phyloP scores from a whole-genome alignment of 2,797 vertebrate genomes.

The Brachyalestes nurse region DNA sequence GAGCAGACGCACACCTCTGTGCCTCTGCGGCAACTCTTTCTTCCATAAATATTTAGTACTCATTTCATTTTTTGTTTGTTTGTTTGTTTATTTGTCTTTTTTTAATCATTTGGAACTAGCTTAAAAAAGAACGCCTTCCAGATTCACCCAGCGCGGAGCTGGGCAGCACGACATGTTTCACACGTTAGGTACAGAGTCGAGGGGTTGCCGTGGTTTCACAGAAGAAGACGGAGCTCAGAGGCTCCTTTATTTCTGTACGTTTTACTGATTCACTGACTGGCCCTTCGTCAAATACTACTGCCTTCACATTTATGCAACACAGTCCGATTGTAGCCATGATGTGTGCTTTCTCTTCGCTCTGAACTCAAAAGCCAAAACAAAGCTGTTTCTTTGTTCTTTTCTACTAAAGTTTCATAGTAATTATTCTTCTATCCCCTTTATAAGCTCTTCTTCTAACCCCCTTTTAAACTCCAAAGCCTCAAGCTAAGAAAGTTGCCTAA shows the following conservation, averaged over 20 bases:
- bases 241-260: conserved; percentile 16
- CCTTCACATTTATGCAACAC: conserved; percentile 58
- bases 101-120: conserved; percentile 68
- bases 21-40: conserved; percentile 46
- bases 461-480: conserved; percentile 29
- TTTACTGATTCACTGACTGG: conserved; percentile 41
- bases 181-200: conserved; percentile 16
- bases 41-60: conserved; percentile 61
- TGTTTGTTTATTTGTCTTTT: conserved; percentile 74
- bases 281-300: conserved; percentile 55
- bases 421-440: conserved; percentile 29
- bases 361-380: conserved; percentile 70
- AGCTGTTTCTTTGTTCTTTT: conserved; percentile 44
- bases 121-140: conserved; percentile 82
- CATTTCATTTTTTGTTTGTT: conserved; percentile 74
- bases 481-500: conserved; percentile 29
- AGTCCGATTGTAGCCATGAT: conserved; percentile 62
- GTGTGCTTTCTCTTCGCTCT: conserved; percentile 54
- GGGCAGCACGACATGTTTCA: conserved; percentile 11
- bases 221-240: neutral
- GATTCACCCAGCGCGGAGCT: conserved; percentile 80
- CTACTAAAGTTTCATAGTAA: conserved; percentile 28
- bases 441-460: conserved; percentile 13
- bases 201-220: conserved; percentile 13
- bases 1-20: conserved; percentile 46